Evolutionary conservation across 2,888 invertebrate genomes (phyloP).

Genomic region (Drepanosiphum platanoidis): DNA sequence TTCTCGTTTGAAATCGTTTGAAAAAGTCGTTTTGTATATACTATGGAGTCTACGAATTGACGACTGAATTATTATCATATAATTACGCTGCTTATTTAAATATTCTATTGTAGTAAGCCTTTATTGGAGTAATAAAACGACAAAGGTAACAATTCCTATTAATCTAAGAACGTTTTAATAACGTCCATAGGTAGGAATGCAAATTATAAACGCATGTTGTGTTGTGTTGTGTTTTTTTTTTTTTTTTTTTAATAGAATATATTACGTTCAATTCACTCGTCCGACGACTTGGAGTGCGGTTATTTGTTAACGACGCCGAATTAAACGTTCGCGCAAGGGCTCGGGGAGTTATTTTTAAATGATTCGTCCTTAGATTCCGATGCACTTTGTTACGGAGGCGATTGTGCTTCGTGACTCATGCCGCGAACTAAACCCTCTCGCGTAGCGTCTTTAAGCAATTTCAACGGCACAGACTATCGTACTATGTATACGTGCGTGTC

Average conservation of each 20-base stretch:
- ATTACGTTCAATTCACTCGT: conserved; percentile 14
- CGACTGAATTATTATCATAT: too few relatives aligned
- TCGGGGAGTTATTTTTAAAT: background rate
- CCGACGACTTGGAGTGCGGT: background rate
- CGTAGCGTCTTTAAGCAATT: background rate
- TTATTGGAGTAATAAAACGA: conserved; percentile 9
- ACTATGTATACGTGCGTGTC: too few relatives aligned
- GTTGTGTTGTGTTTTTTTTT: too few relatives aligned
- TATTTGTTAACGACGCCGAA: background rate
- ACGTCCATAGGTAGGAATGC: too few relatives aligned
- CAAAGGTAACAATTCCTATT: background rate
- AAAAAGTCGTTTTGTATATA: too few relatives aligned
- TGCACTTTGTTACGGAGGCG: background rate
- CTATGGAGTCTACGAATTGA: too few relatives aligned
- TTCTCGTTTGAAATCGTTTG: too few relatives aligned
- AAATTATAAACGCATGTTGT: too few relatives aligned
- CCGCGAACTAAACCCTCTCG: background rate
- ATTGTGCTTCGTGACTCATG: too few relatives aligned
- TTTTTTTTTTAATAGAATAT: conserved; percentile 23
- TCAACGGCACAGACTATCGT: background rate
- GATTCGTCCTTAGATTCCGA: conserved; percentile 23
- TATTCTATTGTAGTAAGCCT: too few relatives aligned
- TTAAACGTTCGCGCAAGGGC: background rate
- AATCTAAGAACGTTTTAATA: too few relatives aligned
- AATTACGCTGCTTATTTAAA: too few relatives aligned